Conservation (phyloP, 2,113 vertebrate species). For the Microtus ochrogaster region DNA sequence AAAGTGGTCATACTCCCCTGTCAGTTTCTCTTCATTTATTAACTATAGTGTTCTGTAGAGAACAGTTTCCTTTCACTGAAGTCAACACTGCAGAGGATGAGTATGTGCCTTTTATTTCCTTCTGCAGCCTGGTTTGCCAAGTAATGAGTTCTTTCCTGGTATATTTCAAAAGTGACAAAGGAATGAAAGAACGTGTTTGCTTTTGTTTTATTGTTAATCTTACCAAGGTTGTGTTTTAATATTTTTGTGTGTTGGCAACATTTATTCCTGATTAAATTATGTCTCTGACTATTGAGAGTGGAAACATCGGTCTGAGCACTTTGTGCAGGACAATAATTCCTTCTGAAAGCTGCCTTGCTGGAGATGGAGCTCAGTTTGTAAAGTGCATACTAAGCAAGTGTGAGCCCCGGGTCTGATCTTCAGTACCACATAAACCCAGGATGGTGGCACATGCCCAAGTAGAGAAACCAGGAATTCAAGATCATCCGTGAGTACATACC, state of each 20-base stretch:
- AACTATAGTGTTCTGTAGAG: neutral
- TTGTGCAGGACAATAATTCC: neutral
- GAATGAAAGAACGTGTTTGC: neutral
- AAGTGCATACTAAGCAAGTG: neutral
- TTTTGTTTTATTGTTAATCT: neutral
- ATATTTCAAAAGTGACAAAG: neutral
- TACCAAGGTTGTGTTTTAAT: neutral
- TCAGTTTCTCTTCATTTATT: neutral
- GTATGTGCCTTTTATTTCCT: neutral
- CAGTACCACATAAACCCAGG: neutral
- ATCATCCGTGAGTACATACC: neutral
- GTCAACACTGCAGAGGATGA: neutral
- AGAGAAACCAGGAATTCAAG: neutral
- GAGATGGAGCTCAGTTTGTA: neutral
- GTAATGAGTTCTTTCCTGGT: neutral
- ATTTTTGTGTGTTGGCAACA: neutral
- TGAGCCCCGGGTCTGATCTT: neutral
- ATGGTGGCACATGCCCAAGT: neutral
- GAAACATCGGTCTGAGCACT: neutral
- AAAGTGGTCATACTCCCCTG: neutral
- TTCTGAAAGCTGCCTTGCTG: neutral
- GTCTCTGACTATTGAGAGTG: neutral
- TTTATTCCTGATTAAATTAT: slow-evolving; percentile 1
- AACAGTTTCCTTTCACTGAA: neutral
- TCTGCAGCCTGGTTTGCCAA: neutral